Base-by-base conservation (phyloP, 2,888 invertebrate genomes). In the Drosophila demipolita region DNA sequence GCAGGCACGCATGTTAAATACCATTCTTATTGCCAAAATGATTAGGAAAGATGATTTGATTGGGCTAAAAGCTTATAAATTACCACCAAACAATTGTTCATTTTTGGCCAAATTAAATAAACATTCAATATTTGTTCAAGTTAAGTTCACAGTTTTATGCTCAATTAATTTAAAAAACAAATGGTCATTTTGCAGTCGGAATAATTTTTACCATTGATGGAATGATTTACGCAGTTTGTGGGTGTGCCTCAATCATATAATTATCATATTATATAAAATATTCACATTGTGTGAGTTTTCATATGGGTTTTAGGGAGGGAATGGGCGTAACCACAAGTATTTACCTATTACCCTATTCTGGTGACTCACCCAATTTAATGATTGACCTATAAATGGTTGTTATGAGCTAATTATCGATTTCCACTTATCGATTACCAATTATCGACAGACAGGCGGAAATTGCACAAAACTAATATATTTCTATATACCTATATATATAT, bases 31-130 rank as follows among this genome's bases (percentile, higher is more conserved):
- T 52, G 49, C 50, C 55, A 77, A 66, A 78, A 57, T 74, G 60
- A 78, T 74, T 77, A 73, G 49, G 69, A 40, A 33, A 50, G 68
- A 65, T 59, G 68, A 66, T 78, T 76, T 55, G 48, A 60, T 53
- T 64, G 11, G 48, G 40, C 75, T 74, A 74, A 77, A 77, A 77
- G 69, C 77, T 62, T 69, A 3, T 23, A 54, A 66, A 78, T 74
- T 66, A 53, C 20, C 33, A 12, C 26, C 20, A 50, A 29, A 63
- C n/a, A 58, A 60, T n/a, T 49, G 11, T 0, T 3, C 11, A 11
- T 50, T 6, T 29, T 50, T 50, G 0, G 45, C 4, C 7, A 23
- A 45, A 45, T 45, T 23, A 45, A 45, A 2, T 5, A 49, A 49
- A 26, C 17, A 26, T 49, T 17, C 9, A 5, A 20, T 11, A 20